Evolutionary conservation across 2,797 vertebrate species (phyloP).

Genomic region (Spinus olivaceus): DNA sequence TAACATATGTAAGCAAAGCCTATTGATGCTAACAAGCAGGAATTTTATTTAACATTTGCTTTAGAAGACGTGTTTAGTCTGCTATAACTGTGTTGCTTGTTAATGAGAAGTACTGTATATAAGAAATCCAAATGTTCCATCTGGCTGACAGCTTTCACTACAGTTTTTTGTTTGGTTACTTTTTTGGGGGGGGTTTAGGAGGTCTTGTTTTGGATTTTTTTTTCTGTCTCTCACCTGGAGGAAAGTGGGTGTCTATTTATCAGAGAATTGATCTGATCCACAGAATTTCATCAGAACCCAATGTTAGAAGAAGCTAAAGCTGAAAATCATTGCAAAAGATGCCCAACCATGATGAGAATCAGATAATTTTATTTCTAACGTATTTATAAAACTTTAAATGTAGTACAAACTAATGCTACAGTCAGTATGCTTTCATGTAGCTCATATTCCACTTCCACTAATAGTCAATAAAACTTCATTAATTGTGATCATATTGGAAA

Average conservation of each 20-base stretch:
- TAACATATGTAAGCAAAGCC: not conserved
- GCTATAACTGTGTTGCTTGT: not conserved
- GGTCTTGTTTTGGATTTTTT: not conserved
- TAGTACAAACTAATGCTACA: not conserved
- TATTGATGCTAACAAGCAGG: not conserved
- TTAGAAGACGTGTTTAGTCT: slow-evolving; percentile 30
- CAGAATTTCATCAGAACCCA: not conserved
- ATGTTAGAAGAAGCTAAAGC: not conserved
- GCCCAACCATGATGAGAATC: not conserved
- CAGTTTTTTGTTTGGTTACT: not conserved
- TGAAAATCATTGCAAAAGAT: not conserved
- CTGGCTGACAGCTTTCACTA: not conserved
- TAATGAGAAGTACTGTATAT: not conserved
- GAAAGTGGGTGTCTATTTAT: not conserved
- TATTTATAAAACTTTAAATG: not conserved
- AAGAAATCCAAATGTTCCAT: slow-evolving; percentile 14
- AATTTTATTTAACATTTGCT: slow-evolving; percentile 7
- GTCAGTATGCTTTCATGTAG: not conserved
- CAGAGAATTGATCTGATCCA: not conserved
- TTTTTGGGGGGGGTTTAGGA: not conserved
- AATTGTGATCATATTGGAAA: not conserved
- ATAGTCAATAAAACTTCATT: not conserved
- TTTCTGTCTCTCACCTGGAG: not conserved
- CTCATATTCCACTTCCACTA: not conserved
- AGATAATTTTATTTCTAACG: not conserved